phyloP scores from a whole-genome alignment of 2,113 vertebrate species.

The Microtus pennsylvanicus region DNA sequence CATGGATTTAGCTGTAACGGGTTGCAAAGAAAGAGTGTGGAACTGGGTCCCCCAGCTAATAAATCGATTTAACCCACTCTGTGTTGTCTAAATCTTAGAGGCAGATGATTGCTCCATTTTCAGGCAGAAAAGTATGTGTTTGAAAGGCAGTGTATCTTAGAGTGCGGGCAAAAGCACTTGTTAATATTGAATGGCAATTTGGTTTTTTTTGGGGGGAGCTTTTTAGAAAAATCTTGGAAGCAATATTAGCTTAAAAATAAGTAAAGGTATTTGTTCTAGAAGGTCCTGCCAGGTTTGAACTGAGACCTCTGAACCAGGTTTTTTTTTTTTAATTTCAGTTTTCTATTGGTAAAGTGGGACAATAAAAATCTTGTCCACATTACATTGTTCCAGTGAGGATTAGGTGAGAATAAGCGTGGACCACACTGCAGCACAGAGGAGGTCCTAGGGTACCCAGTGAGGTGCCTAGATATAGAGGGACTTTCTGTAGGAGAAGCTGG shows the following conservation, averaged over 20 bases:
- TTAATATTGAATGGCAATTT: not conserved
- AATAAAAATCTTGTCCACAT: conserved; percentile 16
- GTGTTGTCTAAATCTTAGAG: not conserved
- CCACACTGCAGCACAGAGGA: not conserved
- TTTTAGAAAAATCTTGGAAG: not conserved
- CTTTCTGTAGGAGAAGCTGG: not conserved
- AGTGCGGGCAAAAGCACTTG: not conserved
- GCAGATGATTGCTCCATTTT: not conserved
- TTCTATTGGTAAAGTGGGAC: not conserved
- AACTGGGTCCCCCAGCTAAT: conserved; percentile 1
- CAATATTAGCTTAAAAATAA: conserved; percentile 25
- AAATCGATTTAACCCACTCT: not conserved
- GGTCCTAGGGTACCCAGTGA: not conserved
- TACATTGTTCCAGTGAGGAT: not conserved
- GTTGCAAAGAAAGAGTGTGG: not conserved
- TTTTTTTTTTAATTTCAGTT: conserved; percentile 35
- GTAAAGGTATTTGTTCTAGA: not conserved
- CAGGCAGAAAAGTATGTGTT: conserved; percentile 45
- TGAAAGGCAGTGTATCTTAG: conserved; percentile 11
- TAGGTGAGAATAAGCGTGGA: not conserved
- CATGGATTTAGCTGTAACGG: conserved; percentile 21
- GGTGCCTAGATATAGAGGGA: not conserved
- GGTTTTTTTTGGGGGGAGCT: too few species aligned
- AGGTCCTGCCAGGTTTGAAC: not conserved
- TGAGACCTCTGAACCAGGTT: not conserved